Percentiles rank a stretch among this genome's conserved stretches.
Conservation (phyloP, 2,888 invertebrate species). For the Rapana venosa region DNA sequence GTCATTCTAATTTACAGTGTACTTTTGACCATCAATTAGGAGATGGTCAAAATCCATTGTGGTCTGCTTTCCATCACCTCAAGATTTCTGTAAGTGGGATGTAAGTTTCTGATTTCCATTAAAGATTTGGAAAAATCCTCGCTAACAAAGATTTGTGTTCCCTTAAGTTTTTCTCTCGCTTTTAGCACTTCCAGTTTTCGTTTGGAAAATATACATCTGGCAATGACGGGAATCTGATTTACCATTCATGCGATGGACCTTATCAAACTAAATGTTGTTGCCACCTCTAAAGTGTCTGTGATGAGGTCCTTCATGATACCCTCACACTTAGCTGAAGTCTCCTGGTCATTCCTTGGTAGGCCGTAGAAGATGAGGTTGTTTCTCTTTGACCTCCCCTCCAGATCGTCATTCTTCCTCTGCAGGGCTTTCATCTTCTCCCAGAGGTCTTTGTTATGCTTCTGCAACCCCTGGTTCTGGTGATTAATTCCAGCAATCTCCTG, state of each 20-base stretch:
- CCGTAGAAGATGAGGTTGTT: constrained; percentile 14
- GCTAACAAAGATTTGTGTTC: background rate
- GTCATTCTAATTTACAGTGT: background rate
- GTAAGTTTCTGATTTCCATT: background rate
- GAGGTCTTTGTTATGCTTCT: background rate
- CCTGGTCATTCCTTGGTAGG: background rate
- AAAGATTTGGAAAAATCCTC: background rate
- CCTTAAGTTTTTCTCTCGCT: background rate
- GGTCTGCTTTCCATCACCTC: background rate
- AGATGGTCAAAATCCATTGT: background rate
- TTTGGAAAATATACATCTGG: background rate
- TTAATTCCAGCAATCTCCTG: background rate
- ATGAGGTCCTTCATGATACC: background rate
- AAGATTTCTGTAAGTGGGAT: background rate
- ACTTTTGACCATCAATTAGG: background rate
- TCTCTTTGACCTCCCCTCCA: background rate
- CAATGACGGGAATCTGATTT: background rate
- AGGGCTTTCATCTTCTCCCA: background rate
- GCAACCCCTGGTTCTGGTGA: too few species aligned
- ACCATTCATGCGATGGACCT: background rate
- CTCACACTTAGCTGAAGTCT: background rate
- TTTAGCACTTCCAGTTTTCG: background rate
- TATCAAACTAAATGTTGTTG: background rate
- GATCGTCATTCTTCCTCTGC: background rate
- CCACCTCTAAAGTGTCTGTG: background rate